Percentiles rank a stretch among this genome's conserved stretches.
phyloP scores from a whole-genome alignment of 2,888 invertebrate genomes.

The Nasonia oneida region DNA sequence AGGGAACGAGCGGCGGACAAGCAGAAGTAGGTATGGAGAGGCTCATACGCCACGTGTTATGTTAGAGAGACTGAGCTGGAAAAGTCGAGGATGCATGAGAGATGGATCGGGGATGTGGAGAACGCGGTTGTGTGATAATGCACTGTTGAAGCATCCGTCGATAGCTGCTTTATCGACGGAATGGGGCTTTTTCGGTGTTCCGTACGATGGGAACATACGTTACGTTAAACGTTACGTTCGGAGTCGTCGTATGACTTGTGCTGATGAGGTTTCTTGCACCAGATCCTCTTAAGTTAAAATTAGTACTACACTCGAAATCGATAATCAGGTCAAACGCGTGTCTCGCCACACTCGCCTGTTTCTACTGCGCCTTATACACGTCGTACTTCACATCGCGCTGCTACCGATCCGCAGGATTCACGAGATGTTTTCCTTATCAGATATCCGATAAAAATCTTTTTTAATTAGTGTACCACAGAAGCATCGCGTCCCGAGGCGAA shows the following conservation, averaged over 20 bases:
- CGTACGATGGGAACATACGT: too few species aligned
- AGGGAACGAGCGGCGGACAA: background rate
- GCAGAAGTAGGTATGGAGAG: constrained; percentile 8
- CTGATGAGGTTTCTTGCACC: too few species aligned
- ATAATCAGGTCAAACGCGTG: background rate
- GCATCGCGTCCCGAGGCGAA: background rate
- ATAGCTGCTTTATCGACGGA: background rate
- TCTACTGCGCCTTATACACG: background rate
- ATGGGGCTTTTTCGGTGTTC: background rate
- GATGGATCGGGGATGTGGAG: background rate
- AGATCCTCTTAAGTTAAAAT: too few species aligned
- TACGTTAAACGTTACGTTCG: too few species aligned
- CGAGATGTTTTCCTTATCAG: constrained; percentile 20
- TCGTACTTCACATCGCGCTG: background rate
- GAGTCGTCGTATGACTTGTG: too few species aligned
- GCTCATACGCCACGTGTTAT: background rate
- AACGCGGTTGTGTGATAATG: background rate
- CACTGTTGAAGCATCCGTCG: background rate
- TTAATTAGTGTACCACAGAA: constrained; percentile 5
- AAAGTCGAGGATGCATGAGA: background rate
- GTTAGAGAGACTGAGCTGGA: background rate
- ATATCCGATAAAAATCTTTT: background rate
- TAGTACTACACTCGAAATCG: background rate
- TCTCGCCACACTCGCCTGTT: background rate
- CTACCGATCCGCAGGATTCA: background rate